Percentiles rank a stretch among this genome's conserved stretches.
Conservation (phyloP, 1,140 invertebrate species). For the Lutraria rhynchaena region DNA sequence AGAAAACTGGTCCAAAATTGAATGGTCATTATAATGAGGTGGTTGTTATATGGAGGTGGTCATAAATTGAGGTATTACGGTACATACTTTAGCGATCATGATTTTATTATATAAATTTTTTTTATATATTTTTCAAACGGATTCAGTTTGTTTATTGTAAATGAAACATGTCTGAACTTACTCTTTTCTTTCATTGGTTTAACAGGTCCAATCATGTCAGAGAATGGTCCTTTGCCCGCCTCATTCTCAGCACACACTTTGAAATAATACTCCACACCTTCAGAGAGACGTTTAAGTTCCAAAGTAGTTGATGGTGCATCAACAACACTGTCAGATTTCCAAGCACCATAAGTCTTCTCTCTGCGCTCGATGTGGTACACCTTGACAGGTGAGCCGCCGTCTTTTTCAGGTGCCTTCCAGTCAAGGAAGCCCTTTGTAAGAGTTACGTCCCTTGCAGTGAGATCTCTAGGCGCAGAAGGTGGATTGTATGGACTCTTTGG, state of each 20-base stretch:
- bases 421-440: conserved; percentile 70
- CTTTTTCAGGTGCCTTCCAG: conserved; percentile 98
- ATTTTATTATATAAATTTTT: too few relatives aligned
- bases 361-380: conserved; percentile 95
- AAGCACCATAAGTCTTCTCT: conserved; percentile 87
- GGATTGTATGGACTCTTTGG: conserved; percentile 96
- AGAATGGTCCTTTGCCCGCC: conserved; percentile 86
- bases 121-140: too few relatives aligned
- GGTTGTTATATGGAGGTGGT: too few relatives aligned
- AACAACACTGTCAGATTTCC: conserved; percentile 72
- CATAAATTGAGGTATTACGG: too few relatives aligned
- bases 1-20: too few relatives aligned
- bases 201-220: conserved; percentile 73
- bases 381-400: conserved; percentile 97
- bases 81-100: too few relatives aligned
- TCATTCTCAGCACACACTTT: conserved; percentile 96
- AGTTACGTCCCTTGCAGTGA: conserved; percentile 72
- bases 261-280: conserved; percentile 97
- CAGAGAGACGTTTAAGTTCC: conserved; percentile 86
- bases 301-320: conserved; percentile 66
- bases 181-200: conserved; percentile 76
- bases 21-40: too few relatives aligned
- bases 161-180: conserved; percentile 59
- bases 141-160: too few relatives aligned
- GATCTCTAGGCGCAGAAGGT: conserved; percentile 72